A percentile compares a stretch with the other conserved stretches of the same genome.
These are phyloP conservation scores for Argyra leucocephala DNA, from an alignment of 2,888 invertebrate species.

Conservation along the genomic window DNA sequence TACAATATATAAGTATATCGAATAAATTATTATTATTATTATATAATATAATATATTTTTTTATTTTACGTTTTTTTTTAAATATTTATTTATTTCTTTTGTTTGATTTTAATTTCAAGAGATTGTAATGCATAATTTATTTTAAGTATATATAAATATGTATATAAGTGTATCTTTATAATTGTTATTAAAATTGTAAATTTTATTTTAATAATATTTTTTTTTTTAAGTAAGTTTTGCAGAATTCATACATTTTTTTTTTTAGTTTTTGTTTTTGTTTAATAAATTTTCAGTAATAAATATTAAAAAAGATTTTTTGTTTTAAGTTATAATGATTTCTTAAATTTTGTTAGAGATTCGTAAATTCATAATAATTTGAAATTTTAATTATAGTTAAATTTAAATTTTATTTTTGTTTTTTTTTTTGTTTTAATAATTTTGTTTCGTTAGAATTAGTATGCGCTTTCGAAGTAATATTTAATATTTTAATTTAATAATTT, in stretches of 20 bases:
- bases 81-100: not conserved
- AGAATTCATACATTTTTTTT: not conserved
- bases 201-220: not conserved
- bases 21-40: not conserved
- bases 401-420: not conserved
- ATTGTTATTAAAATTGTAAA: not conserved
- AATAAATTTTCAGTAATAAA: not conserved
- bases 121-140: conserved; percentile 4
- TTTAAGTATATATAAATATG: not conserved
- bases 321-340: not conserved
- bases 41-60: not conserved
- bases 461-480: not conserved
- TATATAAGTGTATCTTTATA: not conserved
- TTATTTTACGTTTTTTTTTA: not conserved
- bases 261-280: not conserved
- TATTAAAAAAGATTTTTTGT: not conserved
- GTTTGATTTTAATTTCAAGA: not conserved
- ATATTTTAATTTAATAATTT: not conserved
- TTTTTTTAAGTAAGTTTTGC: not conserved
- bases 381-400: not conserved
- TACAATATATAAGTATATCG: not conserved
- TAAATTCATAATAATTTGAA: not conserved
- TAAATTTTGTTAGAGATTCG: not conserved
- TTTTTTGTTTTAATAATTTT: not conserved
- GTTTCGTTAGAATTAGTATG: conserved; percentile 3